phyloP scores from a whole-genome alignment of 2,797 vertebrate species.

The Epinephelus coioides region DNA sequence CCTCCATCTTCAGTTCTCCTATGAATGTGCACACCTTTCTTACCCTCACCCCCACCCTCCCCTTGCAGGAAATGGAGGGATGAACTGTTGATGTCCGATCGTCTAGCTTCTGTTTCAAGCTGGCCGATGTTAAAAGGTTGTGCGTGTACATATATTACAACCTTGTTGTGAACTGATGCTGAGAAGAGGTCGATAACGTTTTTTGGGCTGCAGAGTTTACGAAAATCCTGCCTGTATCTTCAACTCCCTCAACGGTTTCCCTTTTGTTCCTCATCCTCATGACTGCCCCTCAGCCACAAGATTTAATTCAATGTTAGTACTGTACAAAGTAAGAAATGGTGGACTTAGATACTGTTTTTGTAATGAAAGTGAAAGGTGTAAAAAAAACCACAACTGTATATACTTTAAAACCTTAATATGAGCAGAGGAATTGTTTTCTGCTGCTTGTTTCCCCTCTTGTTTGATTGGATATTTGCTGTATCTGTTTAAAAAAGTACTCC shows the following conservation, averaged over 20 bases:
- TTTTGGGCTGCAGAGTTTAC: slow-evolving; percentile 46
- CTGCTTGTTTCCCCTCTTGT: slow-evolving; percentile 60
- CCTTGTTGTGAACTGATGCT: slow-evolving; percentile 64
- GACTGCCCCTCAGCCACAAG: slow-evolving; percentile 72
- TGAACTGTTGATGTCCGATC: slow-evolving; percentile 50
- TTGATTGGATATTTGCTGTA: slow-evolving; percentile 80
- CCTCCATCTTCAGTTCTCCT: slow-evolving; percentile 53
- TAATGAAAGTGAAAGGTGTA: slow-evolving; percentile 78
- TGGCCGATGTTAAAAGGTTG: slow-evolving; percentile 37
- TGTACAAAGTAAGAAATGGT: slow-evolving; percentile 85
- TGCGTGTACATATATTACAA: slow-evolving; percentile 68
- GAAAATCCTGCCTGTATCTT: slow-evolving; percentile 58
- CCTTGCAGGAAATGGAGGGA: slow-evolving; percentile 30
- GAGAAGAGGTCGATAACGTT: slow-evolving; percentile 36
- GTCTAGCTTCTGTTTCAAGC: slow-evolving; percentile 19
- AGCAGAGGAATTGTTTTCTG: slow-evolving; percentile 72
- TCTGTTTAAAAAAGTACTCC: slow-evolving; percentile 75
- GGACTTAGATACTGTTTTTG: slow-evolving; percentile 81
- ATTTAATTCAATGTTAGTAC: slow-evolving; percentile 83
- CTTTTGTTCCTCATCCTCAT: slow-evolving; percentile 52
- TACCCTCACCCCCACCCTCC: not conserved
- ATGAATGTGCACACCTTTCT: slow-evolving; percentile 73
- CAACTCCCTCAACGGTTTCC: slow-evolving; percentile 38
- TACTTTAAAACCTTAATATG: slow-evolving; percentile 69
- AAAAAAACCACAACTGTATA: slow-evolving; percentile 53